Base-by-base conservation (phyloP, 1,140 invertebrate species). In the Copidosoma floridanum region DNA sequence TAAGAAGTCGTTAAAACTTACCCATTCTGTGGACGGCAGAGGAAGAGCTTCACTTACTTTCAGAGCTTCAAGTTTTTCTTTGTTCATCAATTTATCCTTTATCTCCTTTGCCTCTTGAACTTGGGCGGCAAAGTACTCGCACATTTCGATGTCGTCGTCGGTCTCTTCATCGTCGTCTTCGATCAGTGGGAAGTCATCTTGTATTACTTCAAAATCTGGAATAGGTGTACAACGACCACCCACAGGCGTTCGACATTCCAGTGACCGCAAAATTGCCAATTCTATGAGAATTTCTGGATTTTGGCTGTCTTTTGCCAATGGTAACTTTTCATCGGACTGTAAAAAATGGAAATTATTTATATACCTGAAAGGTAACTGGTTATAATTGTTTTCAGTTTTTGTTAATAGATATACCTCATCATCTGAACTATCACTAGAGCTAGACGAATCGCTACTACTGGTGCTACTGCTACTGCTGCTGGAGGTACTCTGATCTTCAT, bases 391-490 rank as follows among this genome's bases (percentile, higher is more conserved):
- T 32, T 32, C 29, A 32, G 29, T 32, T 32, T 7, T 12, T 6
- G 29, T 32, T 32, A 32, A 32, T 32, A 20, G 63, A n/a, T 51
- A 58, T 50, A 57, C 71, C 54, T 76, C 76, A 23, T 81, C 76
- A n/a, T 78, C 82, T 0, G 81, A 79, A 63, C 74, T 81, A 27
- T 80, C 78, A 41, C 68, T 74, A 0, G 73, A 73, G 32, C 67
- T 73, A 3, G 74, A 72, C 14, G 77, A 78, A 43, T 76, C 74
- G 1, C 70, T 76, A 26, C 72, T 77, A 54, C 74, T 80, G 11
- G 27, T 44, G 27, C 41, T 56, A 6, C 59, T 56, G 14, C 37
- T 51, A 3, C 46, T 37, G 48, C 40, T 57, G 16, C 53, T 62
- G 1, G 52, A 41, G 47, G 37, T 55, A 16, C 52, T 61, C 8